These are phyloP conservation scores for Tetragonula carbonaria DNA, from an alignment of 2,888 invertebrate species.

Conservation along the genomic window DNA sequence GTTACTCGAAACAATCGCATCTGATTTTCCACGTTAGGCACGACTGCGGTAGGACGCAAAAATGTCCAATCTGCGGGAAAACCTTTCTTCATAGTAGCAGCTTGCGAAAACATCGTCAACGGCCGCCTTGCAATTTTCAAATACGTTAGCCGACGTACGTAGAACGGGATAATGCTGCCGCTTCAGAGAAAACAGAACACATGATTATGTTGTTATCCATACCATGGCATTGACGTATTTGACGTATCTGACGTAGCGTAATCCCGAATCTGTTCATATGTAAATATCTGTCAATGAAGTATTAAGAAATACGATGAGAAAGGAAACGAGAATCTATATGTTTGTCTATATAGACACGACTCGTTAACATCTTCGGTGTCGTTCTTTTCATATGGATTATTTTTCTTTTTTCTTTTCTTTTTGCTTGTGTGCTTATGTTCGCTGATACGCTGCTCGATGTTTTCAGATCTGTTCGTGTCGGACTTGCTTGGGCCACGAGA, in stretches of 20 bases:
- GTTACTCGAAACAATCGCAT: slow-evolving; percentile 75
- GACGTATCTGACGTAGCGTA: not conserved
- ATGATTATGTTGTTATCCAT: not conserved
- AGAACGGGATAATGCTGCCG: not conserved
- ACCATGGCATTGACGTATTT: too few relatives aligned
- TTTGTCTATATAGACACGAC: not conserved
- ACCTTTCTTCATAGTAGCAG: slow-evolving; percentile 74
- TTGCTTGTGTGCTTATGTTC: not conserved
- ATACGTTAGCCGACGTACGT: slow-evolving; percentile 19
- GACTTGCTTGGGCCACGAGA: not conserved
- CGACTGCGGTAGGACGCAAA: slow-evolving; percentile 75
- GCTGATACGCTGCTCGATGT: slow-evolving; percentile 29
- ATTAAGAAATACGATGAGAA: not conserved
- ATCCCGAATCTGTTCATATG: not conserved
- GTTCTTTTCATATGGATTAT: not conserved
- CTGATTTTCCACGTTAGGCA: slow-evolving; percentile 74
- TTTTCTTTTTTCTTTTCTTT: too few relatives aligned
- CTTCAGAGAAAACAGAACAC: not conserved
- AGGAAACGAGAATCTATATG: not conserved
- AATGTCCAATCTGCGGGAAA: slow-evolving; percentile 70
- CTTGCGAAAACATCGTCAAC: slow-evolving; percentile 68
- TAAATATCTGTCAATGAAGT: not conserved
- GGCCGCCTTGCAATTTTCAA: slow-evolving; percentile 58
- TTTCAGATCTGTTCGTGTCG: slow-evolving; percentile 20
- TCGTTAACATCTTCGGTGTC: too few relatives aligned